These are phyloP conservation scores for Vollenhovia emeryi DNA, from an alignment of 1,140 invertebrate genomes.

Conservation along the genomic window DNA sequence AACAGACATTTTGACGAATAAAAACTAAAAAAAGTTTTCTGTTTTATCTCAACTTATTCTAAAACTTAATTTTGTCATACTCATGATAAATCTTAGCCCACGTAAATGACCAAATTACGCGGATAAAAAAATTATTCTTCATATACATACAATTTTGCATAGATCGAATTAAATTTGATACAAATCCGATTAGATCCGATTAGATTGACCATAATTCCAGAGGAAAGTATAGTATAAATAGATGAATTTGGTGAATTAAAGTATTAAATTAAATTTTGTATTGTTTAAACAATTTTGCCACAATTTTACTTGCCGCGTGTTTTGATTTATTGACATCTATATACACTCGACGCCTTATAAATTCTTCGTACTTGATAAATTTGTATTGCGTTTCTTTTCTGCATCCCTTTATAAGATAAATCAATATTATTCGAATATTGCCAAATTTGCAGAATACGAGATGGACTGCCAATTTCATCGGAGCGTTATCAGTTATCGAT, in stretches of 20 bases:
- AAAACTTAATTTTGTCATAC: not conserved
- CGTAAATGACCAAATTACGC: not conserved
- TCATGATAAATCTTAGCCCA: not conserved
- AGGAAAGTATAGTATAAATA: conserved; percentile 27
- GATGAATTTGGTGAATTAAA: not conserved
- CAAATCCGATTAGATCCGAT: too few species aligned
- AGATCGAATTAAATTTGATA: not conserved
- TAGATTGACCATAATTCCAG: conserved; percentile 66
- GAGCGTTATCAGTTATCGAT: conserved; percentile 82
- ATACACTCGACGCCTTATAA: conserved; percentile 27
- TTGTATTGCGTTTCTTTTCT: conserved; percentile 7
- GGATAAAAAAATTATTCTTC: not conserved
- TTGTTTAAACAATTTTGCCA: conserved; percentile 7
- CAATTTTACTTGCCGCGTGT: not conserved
- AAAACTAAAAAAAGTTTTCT: not conserved
- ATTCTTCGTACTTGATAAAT: not conserved
- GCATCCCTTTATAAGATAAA: not conserved
- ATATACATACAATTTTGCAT: not conserved
- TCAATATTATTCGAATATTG: not conserved
- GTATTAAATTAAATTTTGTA: not conserved
- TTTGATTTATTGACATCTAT: conserved; percentile 47
- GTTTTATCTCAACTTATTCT: not conserved
- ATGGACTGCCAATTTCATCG: conserved; percentile 79
- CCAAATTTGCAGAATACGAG: conserved; percentile 71
- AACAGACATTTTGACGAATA: not conserved